phyloP scores from a whole-genome alignment of 1,140 invertebrate species.

The Drosophila grimshawi region DNA sequence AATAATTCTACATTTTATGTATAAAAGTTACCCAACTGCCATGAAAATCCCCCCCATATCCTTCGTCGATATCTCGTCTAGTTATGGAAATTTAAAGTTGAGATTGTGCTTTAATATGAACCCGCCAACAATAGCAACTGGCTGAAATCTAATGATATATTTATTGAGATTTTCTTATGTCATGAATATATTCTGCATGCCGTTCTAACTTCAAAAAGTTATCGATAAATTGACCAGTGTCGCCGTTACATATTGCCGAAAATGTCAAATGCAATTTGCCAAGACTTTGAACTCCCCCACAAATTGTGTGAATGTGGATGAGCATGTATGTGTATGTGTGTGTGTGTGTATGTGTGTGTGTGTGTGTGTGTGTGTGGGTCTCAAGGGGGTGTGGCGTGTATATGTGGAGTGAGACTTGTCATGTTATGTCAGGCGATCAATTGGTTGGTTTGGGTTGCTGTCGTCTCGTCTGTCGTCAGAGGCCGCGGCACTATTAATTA shows the following conservation, averaged over 20 bases:
- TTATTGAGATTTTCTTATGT: too few relatives aligned
- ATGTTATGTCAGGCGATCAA: slow-evolving; percentile 50
- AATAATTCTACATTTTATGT: too few relatives aligned
- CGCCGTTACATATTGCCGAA: not conserved
- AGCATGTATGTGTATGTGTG: not conserved
- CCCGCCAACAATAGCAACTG: too few relatives aligned
- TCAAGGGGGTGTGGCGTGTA: slow-evolving; percentile 1
- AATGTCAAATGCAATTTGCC: slow-evolving; percentile 13
- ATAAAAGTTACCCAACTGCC: too few relatives aligned
- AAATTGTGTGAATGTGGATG: not conserved
- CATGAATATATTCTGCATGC: not conserved
- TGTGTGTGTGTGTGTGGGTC: slow-evolving; percentile 5
- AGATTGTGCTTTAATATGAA: too few relatives aligned
- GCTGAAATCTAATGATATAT: too few relatives aligned
- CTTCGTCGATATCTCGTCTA: too few relatives aligned
- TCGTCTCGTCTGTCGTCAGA: slow-evolving; percentile 46
- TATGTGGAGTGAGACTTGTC: slow-evolving; percentile 16
- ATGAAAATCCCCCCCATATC: too few relatives aligned
- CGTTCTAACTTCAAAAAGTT: not conserved
- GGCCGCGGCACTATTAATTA: slow-evolving; percentile 75
- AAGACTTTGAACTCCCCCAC: not conserved
- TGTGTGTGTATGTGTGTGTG: slow-evolving; percentile 7
- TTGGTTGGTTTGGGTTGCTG: slow-evolving; percentile 41
- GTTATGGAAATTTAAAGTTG: too few relatives aligned
- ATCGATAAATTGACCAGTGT: slow-evolving; percentile 19